Percentiles rank a stretch among this genome's conserved stretches.
Conservation (phyloP, 2,888 invertebrate species). For the Idaea aversata region DNA sequence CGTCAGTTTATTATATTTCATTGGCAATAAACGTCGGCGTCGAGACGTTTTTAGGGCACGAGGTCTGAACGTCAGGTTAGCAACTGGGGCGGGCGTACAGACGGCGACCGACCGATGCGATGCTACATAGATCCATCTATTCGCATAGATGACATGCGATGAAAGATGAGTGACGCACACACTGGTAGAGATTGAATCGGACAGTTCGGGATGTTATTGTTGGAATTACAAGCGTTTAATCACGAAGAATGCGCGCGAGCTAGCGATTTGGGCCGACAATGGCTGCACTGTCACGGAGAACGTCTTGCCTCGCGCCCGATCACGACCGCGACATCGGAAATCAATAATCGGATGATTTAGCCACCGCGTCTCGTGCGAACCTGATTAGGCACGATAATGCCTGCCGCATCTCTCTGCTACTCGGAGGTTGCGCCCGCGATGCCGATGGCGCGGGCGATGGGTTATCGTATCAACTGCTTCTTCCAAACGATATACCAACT, state of each 20-base stretch:
- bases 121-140: slow-evolving; percentile 15
- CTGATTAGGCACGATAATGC: slow-evolving; percentile 78
- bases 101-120: slow-evolving; percentile 24
- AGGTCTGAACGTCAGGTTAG: slow-evolving; percentile 43
- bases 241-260: slow-evolving; percentile 66
- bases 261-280: slow-evolving; percentile 64
- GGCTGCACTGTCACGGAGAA: slow-evolving; percentile 71
- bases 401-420: slow-evolving; percentile 63
- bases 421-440: slow-evolving; percentile 54
- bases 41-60: slow-evolving; percentile 43
- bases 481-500: slow-evolving; percentile 56
- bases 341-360: slow-evolving; percentile 80
- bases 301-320: slow-evolving; percentile 69
- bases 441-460: slow-evolving; percentile 61
- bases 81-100: slow-evolving; percentile 34
- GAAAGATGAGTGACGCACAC: slow-evolving; percentile 42
- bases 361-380: slow-evolving; percentile 80
- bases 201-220: slow-evolving; percentile 71
- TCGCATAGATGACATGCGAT: slow-evolving; percentile 53
- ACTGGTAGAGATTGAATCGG: slow-evolving; percentile 62
- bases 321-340: slow-evolving; percentile 80
- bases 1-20: slow-evolving; percentile 32
- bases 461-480: slow-evolving; percentile 55
- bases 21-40: slow-evolving; percentile 20
- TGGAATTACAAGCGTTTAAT: slow-evolving; percentile 79